These are phyloP conservation scores for Ceratoteleas bidentatus DNA, from an alignment of 1,140 invertebrate genomes.

Conservation along the genomic window DNA sequence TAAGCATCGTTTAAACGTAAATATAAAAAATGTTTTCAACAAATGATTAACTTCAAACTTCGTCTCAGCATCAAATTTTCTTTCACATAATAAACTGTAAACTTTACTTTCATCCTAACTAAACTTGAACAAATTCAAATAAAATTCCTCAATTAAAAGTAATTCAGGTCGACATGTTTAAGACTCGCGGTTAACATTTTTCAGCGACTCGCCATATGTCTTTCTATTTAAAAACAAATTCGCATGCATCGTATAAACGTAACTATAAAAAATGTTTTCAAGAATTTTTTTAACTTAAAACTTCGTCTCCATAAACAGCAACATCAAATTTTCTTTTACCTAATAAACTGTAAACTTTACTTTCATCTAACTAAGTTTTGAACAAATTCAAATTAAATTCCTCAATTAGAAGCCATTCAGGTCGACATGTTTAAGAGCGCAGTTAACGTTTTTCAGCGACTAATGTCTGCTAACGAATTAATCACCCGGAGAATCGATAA, in stretches of 20 bases:
- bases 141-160: neutral
- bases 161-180: slow-evolving; percentile 22
- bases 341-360: neutral
- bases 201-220: neutral
- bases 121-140: neutral
- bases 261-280: no score
- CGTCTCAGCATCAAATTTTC: no score
- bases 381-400: neutral
- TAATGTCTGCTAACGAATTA: slow-evolving; percentile 24
- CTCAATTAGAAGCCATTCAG: slow-evolving; percentile 11
- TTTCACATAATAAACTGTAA: neutral
- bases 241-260: no score
- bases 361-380: neutral
- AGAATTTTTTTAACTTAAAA: no score
- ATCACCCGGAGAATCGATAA: slow-evolving; percentile 19
- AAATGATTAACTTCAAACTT: no score
- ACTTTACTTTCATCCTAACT: neutral
- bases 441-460: slow-evolving; percentile 24
- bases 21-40: no score
- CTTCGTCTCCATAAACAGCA: no score
- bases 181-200: slow-evolving; percentile 20
- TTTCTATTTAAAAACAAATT: no score
- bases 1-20: no score
- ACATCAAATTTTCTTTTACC: no score
- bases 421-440: slow-evolving; percentile 14